Evolutionary conservation across 2,888 invertebrate genomes (phyloP), one percentile per base, ranked within the genome.

Genomic region (Amblyjoppa proteus): DNA sequence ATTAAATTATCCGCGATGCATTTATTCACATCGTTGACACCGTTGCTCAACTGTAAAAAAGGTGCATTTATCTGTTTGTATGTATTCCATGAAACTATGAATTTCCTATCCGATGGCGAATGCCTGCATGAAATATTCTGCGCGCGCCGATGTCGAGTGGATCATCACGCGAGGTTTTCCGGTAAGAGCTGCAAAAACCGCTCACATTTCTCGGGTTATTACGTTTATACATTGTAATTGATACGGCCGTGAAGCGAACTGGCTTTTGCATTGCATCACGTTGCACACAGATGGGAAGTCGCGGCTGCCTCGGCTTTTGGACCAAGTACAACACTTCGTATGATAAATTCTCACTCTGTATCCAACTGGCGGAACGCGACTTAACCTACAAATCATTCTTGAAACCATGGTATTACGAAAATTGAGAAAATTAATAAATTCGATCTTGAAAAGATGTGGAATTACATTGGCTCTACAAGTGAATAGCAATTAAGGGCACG

Each of bases 401-500:
- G 38, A 38, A 38, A 38, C 38, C 0, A 7, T 38, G 7, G 38
- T 38, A 34, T 34, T 7, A 34, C 34, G 64, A 75, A 45, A 75
- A 11, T 28, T 64, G 1, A 31, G 13, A 4, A 38, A 56, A 71
- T 16, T 25, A 49, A 45, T 41, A 53, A 75, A 69, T 82, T 76
- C 79, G 78, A 82, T 85, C 66, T 76, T 71, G 76, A 82, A 82
- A 74, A 16, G 34, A 58, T 64, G 41, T 13, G 11, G 20, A 41
- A 7, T 7, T 41, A 41, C 20, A 64, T 25, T 13, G 31, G 45
- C 28, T 58, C 51, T 20, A 73, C 49, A 45, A 64, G 34, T 34
- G 56, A 74, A 51, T 45, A 76, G 64, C 76, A 79, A 88, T 88
- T 83, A 85, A 53, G 81, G 79, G 64, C 73, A 28, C 71, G 68